Percentiles rank a stretch among this genome's conserved stretches.
These are phyloP conservation scores for Felis chaus DNA, from an alignment of 2,113 vertebrate species.

Conservation along the genomic window DNA sequence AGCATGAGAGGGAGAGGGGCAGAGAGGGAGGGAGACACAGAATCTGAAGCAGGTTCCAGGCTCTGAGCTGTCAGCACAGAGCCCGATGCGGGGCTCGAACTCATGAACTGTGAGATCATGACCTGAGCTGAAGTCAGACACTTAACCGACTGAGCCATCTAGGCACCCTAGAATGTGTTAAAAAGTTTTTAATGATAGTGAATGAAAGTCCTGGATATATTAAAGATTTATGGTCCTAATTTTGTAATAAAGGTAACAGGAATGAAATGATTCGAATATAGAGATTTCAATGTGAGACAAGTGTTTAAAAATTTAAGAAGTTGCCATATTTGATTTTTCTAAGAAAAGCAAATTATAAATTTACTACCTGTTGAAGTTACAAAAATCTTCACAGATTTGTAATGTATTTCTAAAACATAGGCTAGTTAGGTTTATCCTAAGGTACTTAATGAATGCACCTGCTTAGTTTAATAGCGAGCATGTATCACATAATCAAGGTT, in stretches of 20 bases:
- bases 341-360: neutral
- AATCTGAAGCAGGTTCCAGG: no score
- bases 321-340: constrained; percentile 19
- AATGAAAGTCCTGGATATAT: neutral
- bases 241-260: constrained; percentile 10
- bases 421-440: neutral
- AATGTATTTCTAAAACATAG: neutral
- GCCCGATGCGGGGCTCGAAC: no score
- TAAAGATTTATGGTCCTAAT: neutral
- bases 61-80: no score
- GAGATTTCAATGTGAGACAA: neutral
- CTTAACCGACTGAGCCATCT: no score
- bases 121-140: no score
- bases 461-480: constrained; percentile 21
- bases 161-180: no score
- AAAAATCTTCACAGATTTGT: neutral
- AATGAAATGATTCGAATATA: constrained; percentile 3
- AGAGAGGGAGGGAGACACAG: no score
- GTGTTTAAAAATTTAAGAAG: constrained; percentile 19
- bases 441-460: neutral
- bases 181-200: neutral
- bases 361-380: neutral
- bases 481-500: constrained; percentile 1
- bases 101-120: no score
- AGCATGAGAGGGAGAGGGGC: no score